Evolutionary conservation across 1,140 invertebrate species (phyloP).

Genomic region (Microvelia longipes): DNA sequence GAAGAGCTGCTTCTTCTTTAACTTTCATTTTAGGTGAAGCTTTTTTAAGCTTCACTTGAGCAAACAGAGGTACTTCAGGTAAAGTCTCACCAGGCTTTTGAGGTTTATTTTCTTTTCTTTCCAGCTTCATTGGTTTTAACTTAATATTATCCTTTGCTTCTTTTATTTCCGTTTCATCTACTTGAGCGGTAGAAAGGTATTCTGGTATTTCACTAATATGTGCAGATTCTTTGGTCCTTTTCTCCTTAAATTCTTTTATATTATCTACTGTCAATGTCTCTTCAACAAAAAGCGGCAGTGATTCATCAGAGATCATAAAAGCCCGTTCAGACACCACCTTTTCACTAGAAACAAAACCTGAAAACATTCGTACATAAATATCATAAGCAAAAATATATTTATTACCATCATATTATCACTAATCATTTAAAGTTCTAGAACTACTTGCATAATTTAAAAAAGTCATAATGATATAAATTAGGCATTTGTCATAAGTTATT

Average conservation of each 20-base stretch:
- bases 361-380: too few relatives aligned
- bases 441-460: too few relatives aligned
- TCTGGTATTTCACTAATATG: neutral
- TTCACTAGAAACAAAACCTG: too few relatives aligned
- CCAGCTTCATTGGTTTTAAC: conserved; percentile 17
- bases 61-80: conserved; percentile 38
- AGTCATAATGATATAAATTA: too few relatives aligned
- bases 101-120: conserved; percentile 21
- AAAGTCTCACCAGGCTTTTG: conserved; percentile 18
- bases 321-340: neutral
- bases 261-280: conserved; percentile 25
- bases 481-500: too few relatives aligned
- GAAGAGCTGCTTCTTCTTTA: conserved; percentile 35
- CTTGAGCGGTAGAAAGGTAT: conserved; percentile 25
- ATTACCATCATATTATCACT: too few relatives aligned
- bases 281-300: conserved; percentile 19
- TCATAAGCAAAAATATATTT: too few relatives aligned
- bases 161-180: conserved; percentile 27
- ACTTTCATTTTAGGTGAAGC: conserved; percentile 29
- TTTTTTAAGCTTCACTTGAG: conserved; percentile 46
- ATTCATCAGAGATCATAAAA: neutral
- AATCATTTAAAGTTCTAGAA: too few relatives aligned
- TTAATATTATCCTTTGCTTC: conserved; percentile 7
- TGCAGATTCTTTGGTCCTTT: neutral
- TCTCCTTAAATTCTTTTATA: conserved; percentile 16